Evolutionary conservation across 2,888 invertebrate genomes (phyloP).

Genomic region (Parnassius smintheus): DNA sequence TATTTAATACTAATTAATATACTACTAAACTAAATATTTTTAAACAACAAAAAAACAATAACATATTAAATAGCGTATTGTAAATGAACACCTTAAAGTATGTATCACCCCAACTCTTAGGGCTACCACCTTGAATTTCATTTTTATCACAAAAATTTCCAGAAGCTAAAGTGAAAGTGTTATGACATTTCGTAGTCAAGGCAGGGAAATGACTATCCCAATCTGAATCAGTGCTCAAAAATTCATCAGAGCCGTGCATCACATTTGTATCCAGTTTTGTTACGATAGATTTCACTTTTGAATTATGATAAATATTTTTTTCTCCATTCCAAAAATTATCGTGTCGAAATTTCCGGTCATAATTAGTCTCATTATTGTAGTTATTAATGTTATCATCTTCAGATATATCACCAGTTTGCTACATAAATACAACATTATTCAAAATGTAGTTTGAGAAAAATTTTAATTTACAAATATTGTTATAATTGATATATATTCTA

Average conservation of each 20-base stretch:
- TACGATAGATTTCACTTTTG: constrained; percentile 48
- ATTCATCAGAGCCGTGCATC: constrained; percentile 60
- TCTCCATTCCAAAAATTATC: constrained; percentile 62
- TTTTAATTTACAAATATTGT: not conserved
- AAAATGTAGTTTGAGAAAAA: not conserved
- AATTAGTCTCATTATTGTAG: constrained; percentile 39
- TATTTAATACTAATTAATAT: too few species aligned
- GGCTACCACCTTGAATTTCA: constrained; percentile 55
- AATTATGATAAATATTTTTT: constrained; percentile 68
- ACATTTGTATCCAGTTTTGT: constrained; percentile 50
- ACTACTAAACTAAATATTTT: too few species aligned
- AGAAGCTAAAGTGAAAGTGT: constrained; percentile 68
- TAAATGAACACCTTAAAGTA: constrained; percentile 52
- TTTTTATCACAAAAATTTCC: constrained; percentile 63
- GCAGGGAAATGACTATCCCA: constrained; percentile 75
- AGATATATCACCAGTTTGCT: constrained; percentile 65
- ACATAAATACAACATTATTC: constrained; percentile 34
- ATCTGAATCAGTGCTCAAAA: constrained; percentile 66
- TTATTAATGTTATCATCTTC: constrained; percentile 62
- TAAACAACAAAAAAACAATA: too few species aligned
- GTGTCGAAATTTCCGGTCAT: constrained; percentile 43
- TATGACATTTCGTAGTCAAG: constrained; percentile 67
- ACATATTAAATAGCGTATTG: not conserved
- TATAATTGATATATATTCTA: too few species aligned
- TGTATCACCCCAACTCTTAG: constrained; percentile 71